These are phyloP conservation scores for Alcedo atthis DNA, from an alignment of 2,797 vertebrate genomes.

Conservation along the genomic window DNA sequence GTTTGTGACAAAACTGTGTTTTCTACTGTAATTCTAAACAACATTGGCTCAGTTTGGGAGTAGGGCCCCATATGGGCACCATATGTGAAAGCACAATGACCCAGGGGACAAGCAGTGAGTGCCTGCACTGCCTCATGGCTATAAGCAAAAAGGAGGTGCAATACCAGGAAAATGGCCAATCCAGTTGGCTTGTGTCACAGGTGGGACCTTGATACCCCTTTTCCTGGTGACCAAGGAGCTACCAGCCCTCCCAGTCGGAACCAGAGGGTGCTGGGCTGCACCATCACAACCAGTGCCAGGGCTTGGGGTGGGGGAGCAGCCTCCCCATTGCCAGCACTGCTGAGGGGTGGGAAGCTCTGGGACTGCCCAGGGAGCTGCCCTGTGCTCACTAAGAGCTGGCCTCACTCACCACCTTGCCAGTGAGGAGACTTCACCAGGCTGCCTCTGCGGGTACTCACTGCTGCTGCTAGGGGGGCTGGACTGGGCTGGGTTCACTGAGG, in stretches of 20 bases:
- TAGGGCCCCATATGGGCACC: rapidly evolving
- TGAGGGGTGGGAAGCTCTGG: neutral
- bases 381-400: rapidly evolving
- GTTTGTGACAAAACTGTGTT: neutral
- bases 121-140: rapidly evolving
- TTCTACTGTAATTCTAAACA: neutral
- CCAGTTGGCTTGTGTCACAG: neutral
- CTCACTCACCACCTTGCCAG: neutral
- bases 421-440: neutral
- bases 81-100: neutral
- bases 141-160: neutral
- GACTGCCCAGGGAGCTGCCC: neutral
- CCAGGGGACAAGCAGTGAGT: neutral
- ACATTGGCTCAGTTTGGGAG: neutral
- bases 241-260: rapidly evolving
- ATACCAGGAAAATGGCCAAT: rapidly evolving
- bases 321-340: rapidly evolving
- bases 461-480: neutral
- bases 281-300: rapidly evolving
- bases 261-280: rapidly evolving
- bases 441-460: neutral
- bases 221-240: neutral
- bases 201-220: neutral
- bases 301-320: rapidly evolving
- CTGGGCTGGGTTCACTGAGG: neutral